Conservation (phyloP, 2,113 vertebrate genomes). For the Cricetomys ansorgei region DNA sequence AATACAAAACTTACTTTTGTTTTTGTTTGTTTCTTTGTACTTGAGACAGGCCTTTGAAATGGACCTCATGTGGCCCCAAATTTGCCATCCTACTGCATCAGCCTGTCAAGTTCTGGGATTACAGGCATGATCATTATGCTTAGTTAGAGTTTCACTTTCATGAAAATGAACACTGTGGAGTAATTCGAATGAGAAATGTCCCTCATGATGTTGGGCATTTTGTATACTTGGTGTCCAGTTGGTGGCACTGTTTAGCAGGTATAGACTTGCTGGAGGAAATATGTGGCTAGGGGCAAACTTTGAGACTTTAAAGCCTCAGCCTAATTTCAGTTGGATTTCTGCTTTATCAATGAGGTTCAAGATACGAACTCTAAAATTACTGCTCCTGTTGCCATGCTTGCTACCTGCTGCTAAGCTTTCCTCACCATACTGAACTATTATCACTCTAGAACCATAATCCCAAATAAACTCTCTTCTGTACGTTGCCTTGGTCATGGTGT, state of each 20-base stretch:
- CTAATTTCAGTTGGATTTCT: background rate
- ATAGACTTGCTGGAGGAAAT: background rate
- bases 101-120: background rate
- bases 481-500: background rate
- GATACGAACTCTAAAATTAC: background rate
- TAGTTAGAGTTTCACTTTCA: conserved; percentile 12
- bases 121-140: background rate
- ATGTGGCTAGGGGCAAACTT: background rate
- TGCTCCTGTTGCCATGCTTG: background rate
- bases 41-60: background rate
- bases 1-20: background rate
- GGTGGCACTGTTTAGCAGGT: background rate
- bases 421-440: background rate
- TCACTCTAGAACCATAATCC: background rate
- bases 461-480: background rate
- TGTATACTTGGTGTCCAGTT: background rate
- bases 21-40: background rate
- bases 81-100: background rate
- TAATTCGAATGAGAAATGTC: background rate
- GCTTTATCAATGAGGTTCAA: background rate
- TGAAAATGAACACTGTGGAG: background rate
- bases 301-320: background rate
- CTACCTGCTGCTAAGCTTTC: background rate
- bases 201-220: background rate
- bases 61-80: background rate